Conservation (phyloP, 2,113 vertebrate species). For the Trematomus loennbergii region DNA sequence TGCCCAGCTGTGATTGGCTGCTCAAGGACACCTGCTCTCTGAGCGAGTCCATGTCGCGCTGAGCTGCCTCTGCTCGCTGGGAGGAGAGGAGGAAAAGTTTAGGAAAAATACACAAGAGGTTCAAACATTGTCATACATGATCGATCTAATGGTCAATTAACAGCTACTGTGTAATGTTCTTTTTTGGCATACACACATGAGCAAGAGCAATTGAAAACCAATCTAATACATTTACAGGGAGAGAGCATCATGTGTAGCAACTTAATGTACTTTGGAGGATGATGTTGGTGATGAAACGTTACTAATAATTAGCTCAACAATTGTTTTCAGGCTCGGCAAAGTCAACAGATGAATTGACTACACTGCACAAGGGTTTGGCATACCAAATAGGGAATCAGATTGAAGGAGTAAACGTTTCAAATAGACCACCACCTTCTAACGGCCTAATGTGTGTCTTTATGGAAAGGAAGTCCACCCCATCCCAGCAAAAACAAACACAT, state of each 20-base stretch:
- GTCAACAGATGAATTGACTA: not conserved
- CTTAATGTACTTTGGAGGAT: not conserved
- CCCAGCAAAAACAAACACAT: conserved; percentile 41
- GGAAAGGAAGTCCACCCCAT: not conserved
- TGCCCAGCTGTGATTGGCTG: conserved; percentile 91
- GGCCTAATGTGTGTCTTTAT: conserved; percentile 16
- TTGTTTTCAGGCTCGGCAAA: not conserved
- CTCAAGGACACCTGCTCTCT: conserved; percentile 93
- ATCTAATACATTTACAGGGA: not conserved
- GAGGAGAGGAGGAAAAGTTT: conserved; percentile 16
- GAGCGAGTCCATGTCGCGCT: conserved; percentile 93
- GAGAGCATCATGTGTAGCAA: not conserved
- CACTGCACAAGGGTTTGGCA: not conserved
- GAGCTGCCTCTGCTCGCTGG: conserved; percentile 95
- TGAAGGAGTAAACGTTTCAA: conserved; percentile 29
- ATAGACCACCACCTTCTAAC: conserved; percentile 14
- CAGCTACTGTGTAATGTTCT: not conserved
- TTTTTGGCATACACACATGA: not conserved
- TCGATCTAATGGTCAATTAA: conserved; percentile 13
- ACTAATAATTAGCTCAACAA: not conserved
- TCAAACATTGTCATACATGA: conserved; percentile 31
- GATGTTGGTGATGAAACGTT: no score
- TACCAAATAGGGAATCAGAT: conserved; percentile 23
- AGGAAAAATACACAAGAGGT: conserved; percentile 11
- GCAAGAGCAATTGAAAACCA: conserved; percentile 14